A percentile compares a stretch with the other conserved stretches of the same genome.
Evolutionary conservation across 2,888 invertebrate genomes (phyloP).

Genomic region (Drosophila birchii): DNA sequence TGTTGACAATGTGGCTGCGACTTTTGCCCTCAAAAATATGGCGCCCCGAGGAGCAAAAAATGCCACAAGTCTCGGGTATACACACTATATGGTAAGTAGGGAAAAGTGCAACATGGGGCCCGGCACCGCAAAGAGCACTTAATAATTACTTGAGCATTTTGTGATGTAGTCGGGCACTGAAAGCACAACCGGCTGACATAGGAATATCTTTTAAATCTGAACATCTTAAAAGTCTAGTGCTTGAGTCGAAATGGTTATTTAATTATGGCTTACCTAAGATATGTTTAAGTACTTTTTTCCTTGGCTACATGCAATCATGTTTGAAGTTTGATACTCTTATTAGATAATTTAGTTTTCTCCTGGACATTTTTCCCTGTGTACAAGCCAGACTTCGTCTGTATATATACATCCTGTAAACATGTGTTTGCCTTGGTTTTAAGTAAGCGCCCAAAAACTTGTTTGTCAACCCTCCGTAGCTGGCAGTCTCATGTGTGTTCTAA

Average conservation of each 20-base stretch:
- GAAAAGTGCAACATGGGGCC: slow-evolving; percentile 46
- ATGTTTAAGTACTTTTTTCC: neutral
- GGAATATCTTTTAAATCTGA: neutral
- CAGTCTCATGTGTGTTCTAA: slow-evolving; percentile 37
- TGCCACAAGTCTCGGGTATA: slow-evolving; percentile 24
- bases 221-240: neutral
- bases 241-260: neutral
- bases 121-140: slow-evolving; percentile 72
- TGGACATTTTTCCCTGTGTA: neutral
- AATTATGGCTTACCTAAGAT: neutral
- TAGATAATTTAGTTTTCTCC: neutral
- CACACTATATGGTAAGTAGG: slow-evolving; percentile 24
- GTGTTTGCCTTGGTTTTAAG: slow-evolving; percentile 72
- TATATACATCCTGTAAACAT: slow-evolving; percentile 59
- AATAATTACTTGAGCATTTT: slow-evolving; percentile 79
- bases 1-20: slow-evolving; percentile 74
- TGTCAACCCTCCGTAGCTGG: slow-evolving; percentile 56
- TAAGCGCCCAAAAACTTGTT: slow-evolving; percentile 56
- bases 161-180: slow-evolving; percentile 54
- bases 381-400: slow-evolving; percentile 16
- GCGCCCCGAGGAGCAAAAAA: slow-evolving; percentile 55
- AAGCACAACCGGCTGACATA: neutral
- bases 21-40: slow-evolving; percentile 57
- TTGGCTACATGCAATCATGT: too few relatives aligned
- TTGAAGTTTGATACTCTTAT: neutral